Evolutionary conservation across 2,113 vertebrate species (phyloP).

Genomic region (Macrotis lagotis): DNA sequence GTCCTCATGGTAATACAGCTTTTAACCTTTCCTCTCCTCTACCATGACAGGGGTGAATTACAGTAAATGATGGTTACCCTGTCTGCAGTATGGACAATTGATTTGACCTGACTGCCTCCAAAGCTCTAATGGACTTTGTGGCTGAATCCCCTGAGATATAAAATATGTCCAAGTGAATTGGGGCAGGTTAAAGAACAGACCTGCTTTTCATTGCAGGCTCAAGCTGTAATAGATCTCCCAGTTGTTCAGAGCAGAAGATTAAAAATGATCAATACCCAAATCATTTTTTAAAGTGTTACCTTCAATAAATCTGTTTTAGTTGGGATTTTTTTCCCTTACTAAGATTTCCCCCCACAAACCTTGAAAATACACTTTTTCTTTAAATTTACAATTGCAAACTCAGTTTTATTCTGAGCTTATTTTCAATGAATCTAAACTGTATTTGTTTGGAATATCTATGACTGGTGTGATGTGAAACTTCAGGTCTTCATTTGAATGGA

Average conservation of each 20-base stretch:
- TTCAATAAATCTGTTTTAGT: slow-evolving; percentile 77
- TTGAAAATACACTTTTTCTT: neutral
- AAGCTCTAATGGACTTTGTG: slow-evolving; percentile 89
- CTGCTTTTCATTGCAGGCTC: slow-evolving; percentile 76
- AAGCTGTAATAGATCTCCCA: slow-evolving; percentile 77
- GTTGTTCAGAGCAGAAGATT: slow-evolving; percentile 81
- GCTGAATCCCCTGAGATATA: slow-evolving; percentile 86
- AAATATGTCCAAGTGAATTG: slow-evolving; percentile 85
- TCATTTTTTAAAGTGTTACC: slow-evolving; percentile 77
- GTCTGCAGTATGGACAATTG: slow-evolving; percentile 88
- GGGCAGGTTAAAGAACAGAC: slow-evolving; percentile 83
- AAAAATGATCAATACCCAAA: slow-evolving; percentile 85
- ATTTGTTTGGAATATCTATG: slow-evolving; percentile 2
- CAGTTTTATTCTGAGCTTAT: slow-evolving; percentile 18
- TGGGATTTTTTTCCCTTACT: slow-evolving; percentile 55
- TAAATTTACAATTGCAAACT: neutral
- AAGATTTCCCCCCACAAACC: slow-evolving; percentile 22
- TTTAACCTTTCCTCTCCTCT: slow-evolving; percentile 94
- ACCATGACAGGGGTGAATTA: slow-evolving; percentile 90
- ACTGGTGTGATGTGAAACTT: neutral
- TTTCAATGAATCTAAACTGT: slow-evolving; percentile 35
- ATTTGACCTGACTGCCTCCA: slow-evolving; percentile 90
- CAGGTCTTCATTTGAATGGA: neutral
- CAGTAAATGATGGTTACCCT: slow-evolving; percentile 92
- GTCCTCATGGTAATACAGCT: slow-evolving; percentile 82